Percentiles rank a stretch among this genome's conserved stretches.
Evolutionary conservation across 2,888 invertebrate species (phyloP).

Genomic region (Steinernema carpocapsae): DNA sequence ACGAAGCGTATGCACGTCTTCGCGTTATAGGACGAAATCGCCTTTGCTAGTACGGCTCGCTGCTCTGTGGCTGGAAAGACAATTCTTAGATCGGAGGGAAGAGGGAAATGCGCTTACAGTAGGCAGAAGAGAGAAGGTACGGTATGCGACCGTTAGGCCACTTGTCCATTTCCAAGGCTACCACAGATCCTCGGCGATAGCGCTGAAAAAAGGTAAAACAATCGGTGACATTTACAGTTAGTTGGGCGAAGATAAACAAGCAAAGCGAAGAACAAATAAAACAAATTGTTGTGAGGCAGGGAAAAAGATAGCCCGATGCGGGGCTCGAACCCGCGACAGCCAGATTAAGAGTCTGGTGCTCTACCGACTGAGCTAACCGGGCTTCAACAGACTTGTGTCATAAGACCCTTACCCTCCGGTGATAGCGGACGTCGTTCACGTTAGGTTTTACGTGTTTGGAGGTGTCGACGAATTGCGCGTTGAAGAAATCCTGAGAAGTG

Average conservation of each 20-base stretch:
- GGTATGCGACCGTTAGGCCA: slow-evolving; percentile 68
- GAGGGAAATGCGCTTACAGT: slow-evolving; percentile 63
- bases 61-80: slow-evolving; percentile 56
- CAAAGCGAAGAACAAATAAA: background rate
- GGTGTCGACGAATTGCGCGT: slow-evolving; percentile 51
- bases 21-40: slow-evolving; percentile 74
- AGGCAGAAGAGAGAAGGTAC: slow-evolving; percentile 63
- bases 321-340: slow-evolving; percentile 68
- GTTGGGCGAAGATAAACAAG: no score
- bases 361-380: slow-evolving; percentile 67
- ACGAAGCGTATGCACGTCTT: slow-evolving; percentile 76
- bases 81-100: no score
- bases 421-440: slow-evolving; percentile 45
- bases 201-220: slow-evolving; percentile 48
- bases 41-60: slow-evolving; percentile 72
- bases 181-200: slow-evolving; percentile 60
- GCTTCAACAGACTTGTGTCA: no score
- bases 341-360: slow-evolving; percentile 68
- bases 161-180: slow-evolving; percentile 65
- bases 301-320: slow-evolving; percentile 67
- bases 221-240: no score
- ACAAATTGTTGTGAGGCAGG: background rate
- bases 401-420: slow-evolving; percentile 41
- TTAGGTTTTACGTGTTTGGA: slow-evolving; percentile 41
- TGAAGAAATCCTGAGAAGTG: slow-evolving; percentile 53